Base-by-base conservation (phyloP, 2,113 vertebrate genomes). In the Brachypodius melanocephalos region DNA sequence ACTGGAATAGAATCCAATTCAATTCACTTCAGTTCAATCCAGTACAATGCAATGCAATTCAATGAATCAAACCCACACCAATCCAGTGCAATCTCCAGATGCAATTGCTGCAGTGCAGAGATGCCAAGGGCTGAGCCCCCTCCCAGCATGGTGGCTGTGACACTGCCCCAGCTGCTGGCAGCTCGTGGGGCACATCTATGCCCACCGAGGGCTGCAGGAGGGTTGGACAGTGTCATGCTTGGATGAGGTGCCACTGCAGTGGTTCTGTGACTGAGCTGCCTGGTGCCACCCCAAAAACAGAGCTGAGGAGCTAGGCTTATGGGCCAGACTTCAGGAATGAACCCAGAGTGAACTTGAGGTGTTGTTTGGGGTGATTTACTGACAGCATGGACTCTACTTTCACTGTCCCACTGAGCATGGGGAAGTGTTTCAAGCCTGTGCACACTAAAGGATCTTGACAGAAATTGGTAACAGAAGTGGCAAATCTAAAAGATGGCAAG, bases 201-300 rank as follows among this genome's bases (percentile, higher is more conserved):
- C 29, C 29, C 32, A 26, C 25, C n/a, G 3, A 4, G 29, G 17
- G 36, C 66, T 59, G 24, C 72, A 63, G 48, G 36, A 36, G 42
- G 19, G 38, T 54, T 10, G 67, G 18, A 6, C 8, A 1, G 12
- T 9, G 20, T 17, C 10, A 3, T 1, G 0, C 6, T 1, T 2
- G 62, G n/a, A 34, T 4, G 7, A 58, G 62, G 57, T 2, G 4
- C 16, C 4, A 2, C 40, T 1, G 1, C 45, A 19, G 29, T 4
- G 19, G 8, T 63, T 45, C 40, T 57, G 63, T 48, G 58, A 12
- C 68, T 48, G 36, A 21, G 12, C 2, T 46, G 36, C 36, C 40
- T 34, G 49, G 8, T 88, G 36, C 25, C 32, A 69, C 4, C 46
- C 20, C 32, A 62, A 10, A 85, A 32, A 9, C 29, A 16, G 43